These are phyloP conservation scores for Hirtodrosophila confusa DNA, from an alignment of 2,888 invertebrate genomes.

Conservation along the genomic window DNA sequence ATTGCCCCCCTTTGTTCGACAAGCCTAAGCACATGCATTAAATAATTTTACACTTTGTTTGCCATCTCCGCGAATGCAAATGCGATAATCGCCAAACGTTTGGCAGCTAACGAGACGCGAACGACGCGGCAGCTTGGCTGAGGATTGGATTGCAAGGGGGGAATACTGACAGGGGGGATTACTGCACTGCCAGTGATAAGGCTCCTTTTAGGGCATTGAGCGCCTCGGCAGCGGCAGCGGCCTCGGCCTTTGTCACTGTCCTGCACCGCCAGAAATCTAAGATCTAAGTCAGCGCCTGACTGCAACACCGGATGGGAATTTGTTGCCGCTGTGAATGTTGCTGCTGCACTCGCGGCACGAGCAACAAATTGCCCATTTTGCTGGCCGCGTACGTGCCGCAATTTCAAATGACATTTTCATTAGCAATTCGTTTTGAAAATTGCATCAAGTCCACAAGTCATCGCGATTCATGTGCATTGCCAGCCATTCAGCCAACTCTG, in stretches of 20 bases:
- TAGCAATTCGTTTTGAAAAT: slow-evolving; percentile 80
- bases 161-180: background rate
- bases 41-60: slow-evolving; percentile 81
- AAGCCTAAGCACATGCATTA: slow-evolving; percentile 71
- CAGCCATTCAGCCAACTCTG: slow-evolving; percentile 23
- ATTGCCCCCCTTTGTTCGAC: slow-evolving; percentile 14
- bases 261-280: slow-evolving; percentile 51
- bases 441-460: slow-evolving; percentile 65
- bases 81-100: slow-evolving; percentile 77
- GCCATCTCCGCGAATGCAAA: slow-evolving; percentile 64
- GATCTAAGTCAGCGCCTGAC: slow-evolving; percentile 37
- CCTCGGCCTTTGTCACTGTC: slow-evolving; percentile 55
- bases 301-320: slow-evolving; percentile 11
- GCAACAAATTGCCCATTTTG: slow-evolving; percentile 80
- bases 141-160: background rate
- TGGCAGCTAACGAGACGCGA: slow-evolving; percentile 76
- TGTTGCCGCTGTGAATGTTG: slow-evolving; percentile 20
- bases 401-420: slow-evolving; percentile 79
- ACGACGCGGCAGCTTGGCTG: slow-evolving; percentile 42
- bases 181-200: slow-evolving; percentile 47
- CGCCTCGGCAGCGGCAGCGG: slow-evolving; percentile 27
- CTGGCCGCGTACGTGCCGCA: slow-evolving; percentile 71
- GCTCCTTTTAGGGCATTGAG: slow-evolving; percentile 61
- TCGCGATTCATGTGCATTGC: slow-evolving; percentile 52
- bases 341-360: slow-evolving; percentile 58